Evolutionary conservation across 2,888 invertebrate genomes (phyloP), one percentile per base, ranked within the genome.

Genomic region (Agriotes lineatus): DNA sequence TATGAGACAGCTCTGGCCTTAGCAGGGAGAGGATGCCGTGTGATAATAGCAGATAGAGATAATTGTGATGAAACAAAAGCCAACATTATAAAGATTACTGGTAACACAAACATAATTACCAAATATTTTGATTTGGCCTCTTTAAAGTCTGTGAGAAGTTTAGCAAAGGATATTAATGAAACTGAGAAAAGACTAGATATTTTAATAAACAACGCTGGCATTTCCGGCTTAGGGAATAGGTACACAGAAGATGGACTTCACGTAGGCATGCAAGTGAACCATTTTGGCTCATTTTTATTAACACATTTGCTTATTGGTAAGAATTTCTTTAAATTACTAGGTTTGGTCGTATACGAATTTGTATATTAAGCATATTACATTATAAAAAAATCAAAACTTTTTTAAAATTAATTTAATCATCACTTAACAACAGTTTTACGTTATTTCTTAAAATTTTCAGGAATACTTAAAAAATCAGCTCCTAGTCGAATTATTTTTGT

Each of bases 241-340:
- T 79, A 79, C 50, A 89, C 90, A 0, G 84, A 85, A 63, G 90
- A 91, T 70, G 90, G 90, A 0, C 85, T 91, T 35, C 87, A 91
- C 30, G 80, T 85, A 20, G 88, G 87, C 62, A 87, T 90, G 84
- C 90, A 90, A 69, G 86, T 89, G 12, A 92, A 92, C 72, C 88
- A 91, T 75, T 88, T 87, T 75, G 87, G 87, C 6, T 85, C 85
- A 33, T 89, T 89, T 78, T 80, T 89, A 3, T 44, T 72, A 5
- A 72, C 72, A 1, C 70, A 70, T 59, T 42, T 70, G 2, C 35
- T 72, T 22, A n/a, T 71, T 16, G 45, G 56, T 64, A 54, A 35
- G 12, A 2, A 12, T 39, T n/a, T 2, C n/a, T n/a, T n/a, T n/a
- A n/a, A n/a, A n/a, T n/a, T n/a, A n/a, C n/a, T n/a, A n/a, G n/a